Evolutionary conservation across 1,140 invertebrate species (phyloP).

Genomic region (Pteromalus puparum): DNA sequence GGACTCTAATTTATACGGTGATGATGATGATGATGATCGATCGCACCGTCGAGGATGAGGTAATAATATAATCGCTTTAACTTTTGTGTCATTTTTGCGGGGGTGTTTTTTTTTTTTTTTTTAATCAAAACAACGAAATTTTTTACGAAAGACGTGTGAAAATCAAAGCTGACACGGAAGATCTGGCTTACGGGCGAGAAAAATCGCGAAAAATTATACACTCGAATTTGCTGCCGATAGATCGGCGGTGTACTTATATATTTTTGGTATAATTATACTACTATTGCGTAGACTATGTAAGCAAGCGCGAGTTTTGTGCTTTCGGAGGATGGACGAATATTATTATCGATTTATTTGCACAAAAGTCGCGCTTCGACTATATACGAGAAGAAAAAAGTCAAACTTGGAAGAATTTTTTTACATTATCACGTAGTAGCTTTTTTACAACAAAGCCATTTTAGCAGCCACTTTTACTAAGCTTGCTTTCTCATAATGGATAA

Average conservation of each 20-base stretch:
- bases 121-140: constrained; percentile 51
- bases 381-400: not conserved
- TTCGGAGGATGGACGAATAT: not conserved
- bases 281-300: not conserved
- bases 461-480: constrained; percentile 22
- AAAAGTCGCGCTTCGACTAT: not conserved
- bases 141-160: not conserved
- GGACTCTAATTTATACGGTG: not conserved
- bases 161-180: constrained; percentile 16
- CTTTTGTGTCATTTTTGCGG: constrained; percentile 12
- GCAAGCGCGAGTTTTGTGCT: not conserved
- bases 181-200: not conserved
- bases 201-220: constrained; percentile 2
- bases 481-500: constrained; percentile 33
- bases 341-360: not conserved
- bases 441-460: constrained; percentile 37
- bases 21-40: too few species aligned
- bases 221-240: not conserved
- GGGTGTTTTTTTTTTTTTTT: not conserved
- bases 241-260: not conserved
- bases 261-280: not conserved
- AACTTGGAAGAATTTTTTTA: constrained; percentile 38
- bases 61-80: not conserved
- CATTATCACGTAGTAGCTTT: not conserved
- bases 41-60: not conserved